phyloP scores from a whole-genome alignment of 1,140 invertebrate species.

The Drosophila ogumai region DNA sequence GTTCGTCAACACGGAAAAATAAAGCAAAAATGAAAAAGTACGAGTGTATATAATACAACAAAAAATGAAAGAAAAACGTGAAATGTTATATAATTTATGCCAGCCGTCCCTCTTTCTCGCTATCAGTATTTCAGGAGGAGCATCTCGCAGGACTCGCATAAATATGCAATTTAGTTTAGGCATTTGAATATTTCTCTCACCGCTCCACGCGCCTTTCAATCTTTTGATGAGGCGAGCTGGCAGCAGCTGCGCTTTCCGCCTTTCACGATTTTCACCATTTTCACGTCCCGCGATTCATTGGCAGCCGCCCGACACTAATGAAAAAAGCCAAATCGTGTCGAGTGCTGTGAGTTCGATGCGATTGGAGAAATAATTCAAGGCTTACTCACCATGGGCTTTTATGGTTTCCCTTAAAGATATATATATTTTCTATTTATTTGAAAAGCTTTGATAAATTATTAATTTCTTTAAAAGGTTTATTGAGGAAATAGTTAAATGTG shows the following conservation, averaged over 20 bases:
- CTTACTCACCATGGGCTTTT: no score
- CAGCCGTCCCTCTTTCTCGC: conserved; percentile 4
- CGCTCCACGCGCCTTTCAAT: conserved; percentile 32
- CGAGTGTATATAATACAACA: conserved; percentile 27
- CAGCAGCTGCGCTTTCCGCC: conserved; percentile 43
- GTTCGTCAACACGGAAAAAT: conserved; percentile 34
- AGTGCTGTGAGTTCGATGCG: conserved; percentile 15
- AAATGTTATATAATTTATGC: conserved; percentile 65
- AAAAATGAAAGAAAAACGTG: conserved; percentile 27
- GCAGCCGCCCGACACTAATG: conserved; percentile 46
- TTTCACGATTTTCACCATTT: conserved; percentile 29
- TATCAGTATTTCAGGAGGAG: conserved; percentile 26
- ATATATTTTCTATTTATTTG: conserved; percentile 5
- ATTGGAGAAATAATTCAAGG: conserved; percentile 3
- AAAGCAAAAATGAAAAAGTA: conserved; percentile 43
- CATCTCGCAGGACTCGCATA: conserved; percentile 39
- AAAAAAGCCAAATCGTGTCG: conserved; percentile 49
- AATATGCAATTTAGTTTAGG: conserved; percentile 58
- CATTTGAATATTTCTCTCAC: conserved; percentile 46
- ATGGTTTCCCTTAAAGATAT: neutral
- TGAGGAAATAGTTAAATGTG: neutral
- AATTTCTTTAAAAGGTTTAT: neutral
- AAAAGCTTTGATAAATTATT: neutral
- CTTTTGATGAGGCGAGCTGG: conserved; percentile 42
- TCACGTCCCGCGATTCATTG: conserved; percentile 38